Evolutionary conservation across 2,797 vertebrate genomes (phyloP).

Genomic region (Channa striata): DNA sequence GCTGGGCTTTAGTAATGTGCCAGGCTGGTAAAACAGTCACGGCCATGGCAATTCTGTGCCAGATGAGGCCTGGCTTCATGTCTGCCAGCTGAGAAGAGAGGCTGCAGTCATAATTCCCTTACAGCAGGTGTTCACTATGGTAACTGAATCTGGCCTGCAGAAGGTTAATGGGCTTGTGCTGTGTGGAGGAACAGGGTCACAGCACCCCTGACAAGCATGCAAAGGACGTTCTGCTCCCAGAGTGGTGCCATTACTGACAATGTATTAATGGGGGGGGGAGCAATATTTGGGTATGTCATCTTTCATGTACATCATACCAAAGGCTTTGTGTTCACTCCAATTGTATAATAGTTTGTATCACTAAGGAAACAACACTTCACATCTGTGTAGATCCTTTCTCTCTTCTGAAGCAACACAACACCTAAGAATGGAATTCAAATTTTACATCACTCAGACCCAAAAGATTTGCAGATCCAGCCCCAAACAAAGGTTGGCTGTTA

Average conservation of each 20-base stretch:
- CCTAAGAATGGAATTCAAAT: conserved; percentile 59
- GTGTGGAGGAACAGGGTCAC: conserved; percentile 81
- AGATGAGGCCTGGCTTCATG: conserved; percentile 72
- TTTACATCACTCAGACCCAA: conserved; percentile 63
- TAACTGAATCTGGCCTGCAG: conserved; percentile 78
- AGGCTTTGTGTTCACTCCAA: conserved; percentile 59
- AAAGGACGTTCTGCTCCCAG: conserved; percentile 72
- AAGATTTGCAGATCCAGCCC: conserved; percentile 67
- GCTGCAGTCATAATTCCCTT: conserved; percentile 78
- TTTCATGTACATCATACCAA: conserved; percentile 65
- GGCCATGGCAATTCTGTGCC: conserved; percentile 63
- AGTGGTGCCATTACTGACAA: conserved; percentile 75
- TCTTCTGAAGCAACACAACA: conserved; percentile 25
- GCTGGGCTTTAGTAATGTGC: conserved; percentile 75
- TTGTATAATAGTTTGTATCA: conserved; percentile 50
- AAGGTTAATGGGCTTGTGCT: conserved; percentile 85
- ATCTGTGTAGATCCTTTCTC: conserved; percentile 40
- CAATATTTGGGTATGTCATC: conserved; percentile 77
- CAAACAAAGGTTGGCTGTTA: conserved; percentile 66
- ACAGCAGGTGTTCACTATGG: conserved; percentile 84
- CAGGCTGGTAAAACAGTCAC: conserved; percentile 73
- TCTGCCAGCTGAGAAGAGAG: conserved; percentile 74
- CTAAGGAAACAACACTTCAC: conserved; percentile 58
- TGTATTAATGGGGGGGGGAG: conserved; percentile 75
- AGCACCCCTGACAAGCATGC: conserved; percentile 80